Conservation (phyloP, 2,797 vertebrate genomes). For the Mormyrus hasselquistii region DNA sequence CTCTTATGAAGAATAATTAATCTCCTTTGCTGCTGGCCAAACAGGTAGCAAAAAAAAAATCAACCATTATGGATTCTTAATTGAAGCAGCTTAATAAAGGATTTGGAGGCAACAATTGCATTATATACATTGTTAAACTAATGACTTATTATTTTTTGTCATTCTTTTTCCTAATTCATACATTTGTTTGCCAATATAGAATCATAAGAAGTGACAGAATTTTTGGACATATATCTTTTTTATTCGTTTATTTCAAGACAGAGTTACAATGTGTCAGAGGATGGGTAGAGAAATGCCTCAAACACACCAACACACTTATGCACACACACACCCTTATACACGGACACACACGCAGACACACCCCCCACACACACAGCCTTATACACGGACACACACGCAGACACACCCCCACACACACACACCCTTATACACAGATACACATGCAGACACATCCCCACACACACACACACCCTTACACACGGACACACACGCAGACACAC, state of each 20-base stretch:
- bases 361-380: not conserved
- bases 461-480: too few relatives aligned
- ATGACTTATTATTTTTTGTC: not conserved
- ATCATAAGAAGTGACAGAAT: not conserved
- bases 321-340: not conserved
- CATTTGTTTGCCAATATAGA: not conserved
- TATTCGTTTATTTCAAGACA: not conserved
- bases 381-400: too few relatives aligned
- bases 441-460: too few relatives aligned
- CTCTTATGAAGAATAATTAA: not conserved
- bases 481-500: not conserved
- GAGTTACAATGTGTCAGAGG: not conserved
- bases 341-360: slow-evolving; percentile 21
- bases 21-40: not conserved
- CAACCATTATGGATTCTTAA: not conserved
- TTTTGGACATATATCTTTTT: not conserved
- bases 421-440: too few relatives aligned
- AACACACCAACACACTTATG: not conserved
- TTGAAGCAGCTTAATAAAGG: not conserved
- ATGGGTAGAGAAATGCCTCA: not conserved
- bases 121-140: not conserved
- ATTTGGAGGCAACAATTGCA: not conserved
- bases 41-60: not conserved
- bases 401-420: too few relatives aligned
- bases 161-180: not conserved